A percentile compares a stretch with the other conserved stretches of the same genome.
These are phyloP conservation scores for Planococcus citri DNA, from an alignment of 1,140 invertebrate species.

Conservation along the genomic window DNA sequence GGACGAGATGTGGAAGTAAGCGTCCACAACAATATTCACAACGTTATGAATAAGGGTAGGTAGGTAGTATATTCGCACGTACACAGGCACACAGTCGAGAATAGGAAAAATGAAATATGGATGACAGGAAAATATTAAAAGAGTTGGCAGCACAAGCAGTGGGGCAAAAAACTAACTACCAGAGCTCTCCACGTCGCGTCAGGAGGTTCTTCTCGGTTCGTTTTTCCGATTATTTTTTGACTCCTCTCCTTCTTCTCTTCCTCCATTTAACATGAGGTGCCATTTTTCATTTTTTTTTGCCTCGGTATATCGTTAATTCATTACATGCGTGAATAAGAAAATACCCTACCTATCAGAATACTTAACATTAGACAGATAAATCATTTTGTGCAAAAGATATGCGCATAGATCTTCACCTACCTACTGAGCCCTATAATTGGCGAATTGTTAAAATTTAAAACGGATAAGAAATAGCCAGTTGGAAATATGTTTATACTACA, in stretches of 20 bases:
- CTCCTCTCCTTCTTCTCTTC: not conserved
- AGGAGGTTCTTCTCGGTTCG: not conserved
- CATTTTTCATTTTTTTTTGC: slow-evolving; percentile 14
- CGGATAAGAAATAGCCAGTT: too few relatives aligned
- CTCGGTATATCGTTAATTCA: not conserved
- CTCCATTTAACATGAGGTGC: not conserved
- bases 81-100: not conserved
- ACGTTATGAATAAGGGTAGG: too few relatives aligned
- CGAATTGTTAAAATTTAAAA: too few relatives aligned
- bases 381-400: too few relatives aligned
- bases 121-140: slow-evolving; percentile 19
- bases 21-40: not conserved
- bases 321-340: not conserved
- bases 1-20: not conserved
- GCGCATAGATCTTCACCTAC: too few relatives aligned
- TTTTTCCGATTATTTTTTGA: not conserved
- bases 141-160: slow-evolving; percentile 1
- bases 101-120: slow-evolving; percentile 18
- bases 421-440: too few relatives aligned
- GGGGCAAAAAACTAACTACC: not conserved
- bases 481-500: too few relatives aligned
- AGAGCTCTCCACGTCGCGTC: not conserved
- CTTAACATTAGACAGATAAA: not conserved
- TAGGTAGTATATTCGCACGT: too few relatives aligned
- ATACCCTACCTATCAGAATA: not conserved